A percentile compares a stretch with the other conserved stretches of the same genome.
These are phyloP conservation scores for Andrena dorsata DNA, from an alignment of 2,888 invertebrate species.

Conservation along the genomic window DNA sequence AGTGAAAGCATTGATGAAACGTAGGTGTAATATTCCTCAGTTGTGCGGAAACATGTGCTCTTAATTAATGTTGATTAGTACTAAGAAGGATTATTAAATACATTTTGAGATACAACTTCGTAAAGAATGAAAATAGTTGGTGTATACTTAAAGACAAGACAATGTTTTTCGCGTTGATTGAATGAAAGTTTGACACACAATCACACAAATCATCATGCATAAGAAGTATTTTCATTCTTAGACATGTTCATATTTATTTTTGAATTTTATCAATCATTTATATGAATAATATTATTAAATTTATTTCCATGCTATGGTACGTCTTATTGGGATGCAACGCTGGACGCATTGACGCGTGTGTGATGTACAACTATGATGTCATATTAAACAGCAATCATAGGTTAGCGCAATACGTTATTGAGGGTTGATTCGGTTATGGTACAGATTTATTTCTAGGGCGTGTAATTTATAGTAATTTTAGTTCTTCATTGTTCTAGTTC, in stretches of 20 bases:
- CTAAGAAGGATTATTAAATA: conserved; percentile 49
- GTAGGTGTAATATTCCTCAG: conserved; percentile 27
- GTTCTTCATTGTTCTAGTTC: conserved; percentile 56
- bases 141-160: conserved; percentile 32
- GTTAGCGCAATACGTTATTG: conserved; percentile 83
- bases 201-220: conserved; percentile 47
- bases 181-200: conserved; percentile 40
- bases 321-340: conserved; percentile 83
- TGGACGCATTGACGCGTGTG: conserved; percentile 82
- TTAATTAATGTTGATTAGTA: conserved; percentile 25
- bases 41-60: conserved; percentile 8
- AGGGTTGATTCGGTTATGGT: conserved; percentile 80
- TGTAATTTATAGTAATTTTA: conserved; percentile 62
- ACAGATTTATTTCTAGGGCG: conserved; percentile 70
- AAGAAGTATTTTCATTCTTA: conserved; percentile 71
- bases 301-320: conserved; percentile 84
- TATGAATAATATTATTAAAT: conserved; percentile 79
- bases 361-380: conserved; percentile 84
- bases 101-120: conserved; percentile 32
- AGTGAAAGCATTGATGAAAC: conserved; percentile 4
- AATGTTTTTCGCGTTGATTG: conserved; percentile 24
- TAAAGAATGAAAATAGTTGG: conserved; percentile 71
- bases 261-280: conserved; percentile 59
- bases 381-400: conserved; percentile 84
- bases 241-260: conserved; percentile 64